These are phyloP conservation scores for Brenthis hecate DNA, from an alignment of 2,888 invertebrate genomes.

Conservation along the genomic window DNA sequence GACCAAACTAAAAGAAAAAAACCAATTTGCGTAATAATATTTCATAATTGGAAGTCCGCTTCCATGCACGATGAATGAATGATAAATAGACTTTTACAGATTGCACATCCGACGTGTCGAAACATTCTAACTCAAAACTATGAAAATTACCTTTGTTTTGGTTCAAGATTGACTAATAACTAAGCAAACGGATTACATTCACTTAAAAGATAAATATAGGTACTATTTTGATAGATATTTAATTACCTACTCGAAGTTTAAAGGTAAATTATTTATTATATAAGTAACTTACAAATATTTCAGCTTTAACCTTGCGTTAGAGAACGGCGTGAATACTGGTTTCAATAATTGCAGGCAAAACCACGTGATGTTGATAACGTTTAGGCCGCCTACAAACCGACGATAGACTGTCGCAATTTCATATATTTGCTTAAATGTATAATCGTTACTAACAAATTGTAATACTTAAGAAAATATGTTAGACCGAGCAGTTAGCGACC, in stretches of 20 bases:
- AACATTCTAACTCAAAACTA: constrained; percentile 20
- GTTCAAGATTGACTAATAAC: not conserved
- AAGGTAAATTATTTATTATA: not conserved
- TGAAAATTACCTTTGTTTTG: not conserved
- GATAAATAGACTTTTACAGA: constrained; percentile 20
- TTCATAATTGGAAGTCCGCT: constrained; percentile 29
- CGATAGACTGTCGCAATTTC: not conserved
- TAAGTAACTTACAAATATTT: constrained; percentile 9
- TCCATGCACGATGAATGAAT: constrained; percentile 9
- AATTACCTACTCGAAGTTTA: no score
- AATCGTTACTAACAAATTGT: no score
- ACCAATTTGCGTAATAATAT: constrained; percentile 21
- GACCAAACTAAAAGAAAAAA: constrained; percentile 10
- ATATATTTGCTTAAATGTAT: not conserved
- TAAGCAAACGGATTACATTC: not conserved
- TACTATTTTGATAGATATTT: no score
- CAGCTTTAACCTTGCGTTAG: constrained; percentile 21
- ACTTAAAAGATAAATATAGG: no score
- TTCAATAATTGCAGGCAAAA: constrained; percentile 16
- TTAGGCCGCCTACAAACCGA: constrained; percentile 9
- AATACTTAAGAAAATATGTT: no score
- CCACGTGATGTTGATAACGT: constrained; percentile 3
- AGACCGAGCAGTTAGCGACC: no score
- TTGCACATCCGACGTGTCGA: constrained; percentile 24
- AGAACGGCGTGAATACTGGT: constrained; percentile 25